Base-by-base conservation (phyloP, 1,140 invertebrate species). In the Tribolium castaneum region DNA sequence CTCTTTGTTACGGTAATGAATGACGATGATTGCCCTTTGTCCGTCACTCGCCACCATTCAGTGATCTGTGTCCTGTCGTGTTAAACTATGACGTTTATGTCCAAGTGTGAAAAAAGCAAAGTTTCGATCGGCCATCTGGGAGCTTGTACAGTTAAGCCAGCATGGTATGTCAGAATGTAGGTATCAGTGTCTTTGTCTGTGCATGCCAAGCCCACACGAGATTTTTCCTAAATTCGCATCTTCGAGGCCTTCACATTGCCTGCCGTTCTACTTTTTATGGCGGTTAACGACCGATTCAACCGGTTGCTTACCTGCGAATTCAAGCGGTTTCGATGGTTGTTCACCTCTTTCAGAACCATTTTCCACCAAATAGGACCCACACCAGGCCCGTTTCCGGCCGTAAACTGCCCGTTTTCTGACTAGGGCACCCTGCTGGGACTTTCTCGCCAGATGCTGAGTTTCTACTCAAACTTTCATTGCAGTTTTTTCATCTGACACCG, bases 121-220 rank as follows among this genome's bases (percentile, higher is more conserved):
- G 78, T 80, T 62, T 81, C 77, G 35, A 66, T 81, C 25, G 76
- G 76, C 14, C 73, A 71, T 71, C 78, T 84, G 45, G 83, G 81
- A 77, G 72, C 77, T 71, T 80, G 81, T 45, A 77, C 62, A 62
- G 35, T 81, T 39, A 84, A 83, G 74, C 81, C 80, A 71, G 83
- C 82, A 75, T 84, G 83, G 83, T 84, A 83, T 77, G 83, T 84
- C 50, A 81, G 82, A 83, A 81, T 83, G 82, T 83, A 83, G 70
- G 82, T 83, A 78, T 78, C 62, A 12, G 12, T 16, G 22, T 25
- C 59, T 66, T 30, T 66, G 25, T 66, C 25, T 34, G 30, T 30
- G 12, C 16, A 13, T 62, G 7, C 56, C 22, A n/a, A 62, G 5
- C 56, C 56, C 52, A 54, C 52, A 54, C 52, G 4, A 30, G 25